Evolutionary conservation across 2,888 invertebrate species (phyloP).

Genomic region (Oxyteleia sp.): DNA sequence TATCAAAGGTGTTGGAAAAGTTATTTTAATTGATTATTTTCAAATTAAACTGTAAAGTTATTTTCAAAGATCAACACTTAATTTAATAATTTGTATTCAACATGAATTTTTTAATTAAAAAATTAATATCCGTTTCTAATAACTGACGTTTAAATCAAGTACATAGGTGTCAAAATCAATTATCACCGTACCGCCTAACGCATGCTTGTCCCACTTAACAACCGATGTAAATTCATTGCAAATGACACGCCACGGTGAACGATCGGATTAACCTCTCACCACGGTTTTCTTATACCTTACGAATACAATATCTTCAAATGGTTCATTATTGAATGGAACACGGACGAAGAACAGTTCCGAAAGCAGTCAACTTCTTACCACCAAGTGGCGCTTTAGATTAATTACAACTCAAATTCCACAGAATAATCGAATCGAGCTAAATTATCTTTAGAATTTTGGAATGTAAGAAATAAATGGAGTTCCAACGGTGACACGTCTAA

Average conservation of each 20-base stretch:
- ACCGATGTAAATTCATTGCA: constrained; percentile 70
- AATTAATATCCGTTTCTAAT: constrained; percentile 14
- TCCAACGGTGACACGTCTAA: constrained; percentile 34
- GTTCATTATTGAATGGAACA: constrained; percentile 47
- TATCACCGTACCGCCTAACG: constrained; percentile 62
- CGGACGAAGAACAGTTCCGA: constrained; percentile 38
- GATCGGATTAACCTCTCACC: constrained; percentile 53
- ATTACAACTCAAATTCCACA: constrained; percentile 56
- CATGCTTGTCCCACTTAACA: constrained; percentile 64
- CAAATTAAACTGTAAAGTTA: too few species aligned
- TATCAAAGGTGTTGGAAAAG: too few species aligned
- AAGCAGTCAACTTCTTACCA: constrained; percentile 50
- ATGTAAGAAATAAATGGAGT: constrained; percentile 61
- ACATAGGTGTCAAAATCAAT: constrained; percentile 61
- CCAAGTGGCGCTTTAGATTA: constrained; percentile 53
- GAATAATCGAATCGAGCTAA: constrained; percentile 53
- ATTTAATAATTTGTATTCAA: too few species aligned
- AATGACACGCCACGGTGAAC: constrained; percentile 53
- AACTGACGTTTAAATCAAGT: constrained; percentile 25
- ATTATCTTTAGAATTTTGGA: constrained; percentile 44
- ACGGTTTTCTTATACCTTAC: constrained; percentile 33
- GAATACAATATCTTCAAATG: constrained; percentile 31
- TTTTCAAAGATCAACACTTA: background rate
- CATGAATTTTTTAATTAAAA: background rate
- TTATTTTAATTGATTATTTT: too few species aligned